A percentile compares a stretch with the other conserved stretches of the same genome.
phyloP scores from a whole-genome alignment of 2,113 vertebrate genomes.

The Rhipidura dahli region DNA sequence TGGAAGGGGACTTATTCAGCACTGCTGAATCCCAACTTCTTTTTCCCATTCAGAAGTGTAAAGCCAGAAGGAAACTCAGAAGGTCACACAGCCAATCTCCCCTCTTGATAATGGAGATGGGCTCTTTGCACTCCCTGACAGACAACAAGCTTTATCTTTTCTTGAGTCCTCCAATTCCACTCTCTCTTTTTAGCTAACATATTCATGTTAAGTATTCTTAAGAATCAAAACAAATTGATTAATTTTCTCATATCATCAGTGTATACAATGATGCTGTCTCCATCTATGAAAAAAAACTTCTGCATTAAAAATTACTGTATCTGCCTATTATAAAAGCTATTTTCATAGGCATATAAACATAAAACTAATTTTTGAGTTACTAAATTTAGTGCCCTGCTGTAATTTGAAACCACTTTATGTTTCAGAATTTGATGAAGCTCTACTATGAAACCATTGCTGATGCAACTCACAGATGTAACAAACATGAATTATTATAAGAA shows the following conservation, averaged over 20 bases:
- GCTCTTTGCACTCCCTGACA: not conserved
- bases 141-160: not conserved
- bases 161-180: not conserved
- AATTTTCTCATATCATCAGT: not conserved
- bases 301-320: not conserved
- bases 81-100: not conserved
- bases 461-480: not conserved
- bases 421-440: not conserved
- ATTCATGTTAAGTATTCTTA: not conserved
- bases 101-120: not conserved
- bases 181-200: not conserved
- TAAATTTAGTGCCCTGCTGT: not conserved
- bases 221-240: not conserved
- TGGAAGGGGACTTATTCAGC: not conserved
- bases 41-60: not conserved
- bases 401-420: not conserved
- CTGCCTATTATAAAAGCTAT: not conserved
- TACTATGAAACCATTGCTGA: not conserved
- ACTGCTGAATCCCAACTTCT: not conserved
- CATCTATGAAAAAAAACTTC: not conserved
- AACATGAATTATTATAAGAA: not conserved
- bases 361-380: not conserved
- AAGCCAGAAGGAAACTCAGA: not conserved
- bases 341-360: not conserved
- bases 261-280: not conserved